Evolutionary conservation across 1,140 invertebrate genomes (phyloP), one percentile per base, ranked within the genome.

Genomic region (Papilio polytes): DNA sequence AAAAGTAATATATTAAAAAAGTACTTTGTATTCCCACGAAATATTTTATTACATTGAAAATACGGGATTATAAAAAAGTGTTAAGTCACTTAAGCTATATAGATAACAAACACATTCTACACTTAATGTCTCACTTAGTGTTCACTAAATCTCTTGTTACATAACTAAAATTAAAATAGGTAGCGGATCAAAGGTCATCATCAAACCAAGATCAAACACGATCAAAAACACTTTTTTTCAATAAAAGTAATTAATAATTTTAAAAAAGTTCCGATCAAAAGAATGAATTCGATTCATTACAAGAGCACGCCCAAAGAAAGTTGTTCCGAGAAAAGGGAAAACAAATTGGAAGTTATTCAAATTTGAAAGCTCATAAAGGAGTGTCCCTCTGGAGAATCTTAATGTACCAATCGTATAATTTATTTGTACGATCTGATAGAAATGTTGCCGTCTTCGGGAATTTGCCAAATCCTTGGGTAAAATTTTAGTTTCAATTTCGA

Each of bases 341-440:
- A 78, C 76, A 78, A 59, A 78, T 66, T 78, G 56, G 36, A 46
- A 78, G 56, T 78, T 78, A 78, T 78, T 63, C 36, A 66, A 78
- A 78, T 78, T 78, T 78, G 31, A 66, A 78, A 78, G 20, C 53
- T 78, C 77, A 22, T 78, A 78, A 66, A 78, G 59, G 41, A 78
- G 53, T 78, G 77, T 66, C 56, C 53, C 53, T 66, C 56, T 22
- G 10, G n/a, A 59, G 36, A 41, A 63, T 66, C 56, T 66, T 78
- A 78, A 78, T 78, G 59, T 78, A 63, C 53, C 56, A 44, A 66
- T 78, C 41, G n/a, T 78, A 78, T 63, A 78, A 78, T 78, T 78
- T 59, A 48, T 20, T 46, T 20, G 59, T 66, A 26, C 44, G 74
- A 36, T 56, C 31, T 10, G 77, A 18, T 41, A 26, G 36, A 36